Conservation (phyloP, 2,797 vertebrate species). For the Coregonus ussuriensis region DNA sequence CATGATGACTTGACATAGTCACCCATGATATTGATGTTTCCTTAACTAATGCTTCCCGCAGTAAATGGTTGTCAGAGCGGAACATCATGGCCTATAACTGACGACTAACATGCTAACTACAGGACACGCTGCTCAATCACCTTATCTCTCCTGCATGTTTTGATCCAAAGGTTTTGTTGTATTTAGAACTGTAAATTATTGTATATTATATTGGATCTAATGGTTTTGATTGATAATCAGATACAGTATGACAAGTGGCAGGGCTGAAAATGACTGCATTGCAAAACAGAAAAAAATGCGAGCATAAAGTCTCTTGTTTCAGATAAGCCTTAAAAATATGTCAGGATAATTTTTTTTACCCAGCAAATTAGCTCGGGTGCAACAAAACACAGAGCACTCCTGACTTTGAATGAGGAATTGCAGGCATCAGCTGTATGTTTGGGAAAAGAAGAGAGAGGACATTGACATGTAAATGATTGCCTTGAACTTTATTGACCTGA, state of each 20-base stretch:
- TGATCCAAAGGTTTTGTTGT: neutral
- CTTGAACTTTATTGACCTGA: slow-evolving; percentile 78
- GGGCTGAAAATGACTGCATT: too few relatives aligned
- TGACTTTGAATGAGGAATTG: slow-evolving; percentile 43
- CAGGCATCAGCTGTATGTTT: slow-evolving; percentile 68
- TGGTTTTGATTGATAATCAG: neutral
- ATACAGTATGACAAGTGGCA: neutral
- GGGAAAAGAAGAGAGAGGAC: slow-evolving; percentile 65
- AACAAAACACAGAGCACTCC: slow-evolving; percentile 48
- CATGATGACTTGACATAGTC: neutral
- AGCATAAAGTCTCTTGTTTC: neutral
- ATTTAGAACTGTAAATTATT: neutral
- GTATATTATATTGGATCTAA: neutral
- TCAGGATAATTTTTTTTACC: slow-evolving; percentile 50
- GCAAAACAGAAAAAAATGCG: too few relatives aligned
- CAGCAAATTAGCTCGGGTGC: slow-evolving; percentile 53
- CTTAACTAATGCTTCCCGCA: slow-evolving; percentile 21
- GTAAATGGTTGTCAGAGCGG: slow-evolving; percentile 19
- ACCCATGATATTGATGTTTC: slow-evolving; percentile 24
- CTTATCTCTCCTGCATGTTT: neutral
- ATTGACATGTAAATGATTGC: slow-evolving; percentile 80
- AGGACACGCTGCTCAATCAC: neutral
- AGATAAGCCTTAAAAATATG: slow-evolving; percentile 1
- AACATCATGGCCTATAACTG: neutral
- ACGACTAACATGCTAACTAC: neutral